A percentile compares a stretch with the other conserved stretches of the same genome.
phyloP scores from a whole-genome alignment of 1,140 invertebrate genomes.

The Hydropsyche tenuis region DNA sequence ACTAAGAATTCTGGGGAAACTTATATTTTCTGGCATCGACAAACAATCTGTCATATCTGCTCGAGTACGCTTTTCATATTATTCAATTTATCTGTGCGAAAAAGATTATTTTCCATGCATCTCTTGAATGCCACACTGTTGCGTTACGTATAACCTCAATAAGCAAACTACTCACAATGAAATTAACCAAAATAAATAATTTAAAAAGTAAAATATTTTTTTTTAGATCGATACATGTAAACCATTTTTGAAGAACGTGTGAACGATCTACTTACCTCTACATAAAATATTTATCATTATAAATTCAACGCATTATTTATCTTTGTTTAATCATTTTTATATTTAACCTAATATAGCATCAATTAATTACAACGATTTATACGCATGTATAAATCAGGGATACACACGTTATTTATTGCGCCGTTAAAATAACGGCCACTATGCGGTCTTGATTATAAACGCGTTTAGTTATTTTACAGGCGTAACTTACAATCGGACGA shows the following conservation, averaged over 20 bases:
- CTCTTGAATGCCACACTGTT: conserved; percentile 3
- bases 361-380: no score
- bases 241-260: not conserved
- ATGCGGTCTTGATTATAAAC: not conserved
- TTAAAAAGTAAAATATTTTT: not conserved
- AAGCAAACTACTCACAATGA: not conserved
- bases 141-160: not conserved
- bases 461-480: no score
- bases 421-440: conserved; percentile 16
- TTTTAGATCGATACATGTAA: not conserved
- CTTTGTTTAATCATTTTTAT: no score
- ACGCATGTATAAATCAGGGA: not conserved
- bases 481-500: no score
- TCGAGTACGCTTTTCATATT: conserved; percentile 19
- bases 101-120: conserved; percentile 11
- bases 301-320: not conserved
- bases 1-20: no score
- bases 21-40: not conserved
- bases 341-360: no score
- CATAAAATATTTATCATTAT: not conserved
- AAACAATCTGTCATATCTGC: not conserved
- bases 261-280: not conserved
- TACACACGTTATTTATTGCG: not conserved
- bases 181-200: not conserved
- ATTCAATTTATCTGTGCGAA: not conserved